These are phyloP conservation scores for Cyprinus carpio DNA, from an alignment of 2,113 vertebrate genomes.

Conservation along the genomic window DNA sequence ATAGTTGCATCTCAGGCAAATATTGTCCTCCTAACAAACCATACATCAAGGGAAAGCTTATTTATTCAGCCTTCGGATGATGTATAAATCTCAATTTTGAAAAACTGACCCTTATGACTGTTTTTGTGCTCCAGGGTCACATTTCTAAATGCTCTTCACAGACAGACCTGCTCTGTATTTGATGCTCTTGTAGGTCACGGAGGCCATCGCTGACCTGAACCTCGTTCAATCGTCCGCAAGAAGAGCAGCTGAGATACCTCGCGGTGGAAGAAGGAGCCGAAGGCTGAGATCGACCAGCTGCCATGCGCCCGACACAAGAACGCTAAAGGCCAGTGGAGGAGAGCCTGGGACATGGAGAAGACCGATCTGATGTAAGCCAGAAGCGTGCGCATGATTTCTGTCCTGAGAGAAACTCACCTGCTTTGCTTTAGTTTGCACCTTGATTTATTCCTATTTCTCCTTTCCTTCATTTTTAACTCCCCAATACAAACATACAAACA, in stretches of 20 bases:
- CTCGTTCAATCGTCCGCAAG: conserved; percentile 73
- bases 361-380: conserved; percentile 85
- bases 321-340: conserved; percentile 92
- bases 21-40: no score
- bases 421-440: conserved; percentile 5
- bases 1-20: no score
- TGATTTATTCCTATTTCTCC: neutral
- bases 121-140: no score
- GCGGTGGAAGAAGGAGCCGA: conserved; percentile 91
- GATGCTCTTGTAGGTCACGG: neutral
- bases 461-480: conserved; percentile 25
- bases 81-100: no score
- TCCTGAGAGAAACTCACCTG: neutral
- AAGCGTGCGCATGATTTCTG: conserved; percentile 12
- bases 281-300: conserved; percentile 89
- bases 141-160: neutral
- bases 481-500: conserved; percentile 10
- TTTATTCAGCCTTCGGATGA: no score
- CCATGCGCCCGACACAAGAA: conserved; percentile 94
- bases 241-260: conserved; percentile 84
- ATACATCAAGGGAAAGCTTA: neutral
- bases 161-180: neutral
- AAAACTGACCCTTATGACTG: no score
- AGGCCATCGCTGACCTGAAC: conserved; percentile 75
- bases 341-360: conserved; percentile 96